phyloP scores from a whole-genome alignment of 2,888 invertebrate species.

The Tortrix viridana region DNA sequence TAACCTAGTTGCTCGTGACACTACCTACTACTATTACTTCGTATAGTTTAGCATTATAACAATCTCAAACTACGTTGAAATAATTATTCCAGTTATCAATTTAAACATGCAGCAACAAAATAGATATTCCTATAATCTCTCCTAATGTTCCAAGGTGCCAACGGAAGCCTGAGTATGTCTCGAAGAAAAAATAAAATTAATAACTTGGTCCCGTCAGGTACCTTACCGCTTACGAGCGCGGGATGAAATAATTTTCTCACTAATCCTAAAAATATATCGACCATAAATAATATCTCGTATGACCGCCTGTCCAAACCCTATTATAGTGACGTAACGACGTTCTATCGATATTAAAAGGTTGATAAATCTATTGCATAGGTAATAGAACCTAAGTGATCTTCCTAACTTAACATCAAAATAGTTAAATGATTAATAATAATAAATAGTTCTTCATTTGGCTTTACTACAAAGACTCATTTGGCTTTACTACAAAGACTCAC shows the following conservation, averaged over 20 bases:
- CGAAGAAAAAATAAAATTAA: constrained; percentile 31
- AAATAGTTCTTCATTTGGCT: too few species aligned
- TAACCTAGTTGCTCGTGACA: too few species aligned
- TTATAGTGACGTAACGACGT: constrained; percentile 52
- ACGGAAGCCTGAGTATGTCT: constrained; percentile 50
- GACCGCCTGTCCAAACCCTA: constrained; percentile 71
- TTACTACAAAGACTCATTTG: too few species aligned
- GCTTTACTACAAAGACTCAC: too few species aligned
- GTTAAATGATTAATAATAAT: too few species aligned
- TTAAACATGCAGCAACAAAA: constrained; percentile 1
- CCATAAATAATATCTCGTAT: constrained; percentile 75
- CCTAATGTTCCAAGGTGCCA: constrained; percentile 44
- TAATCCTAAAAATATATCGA: constrained; percentile 80
- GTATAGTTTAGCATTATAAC: too few species aligned
- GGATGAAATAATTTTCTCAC: constrained; percentile 79
- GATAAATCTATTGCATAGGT: too few species aligned
- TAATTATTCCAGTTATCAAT: not conserved
- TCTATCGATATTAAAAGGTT: constrained; percentile 5
- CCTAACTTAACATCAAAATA: too few species aligned
- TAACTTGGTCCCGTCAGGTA: constrained; percentile 34
- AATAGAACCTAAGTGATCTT: too few species aligned
- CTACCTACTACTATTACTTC: too few species aligned
- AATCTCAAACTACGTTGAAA: not conserved
- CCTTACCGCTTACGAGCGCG: constrained; percentile 54
- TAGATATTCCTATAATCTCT: constrained; percentile 36